Evolutionary conservation across 1,140 invertebrate genomes (phyloP), one percentile per base, ranked within the genome.

Genomic region (Notospermus geniculatus): DNA sequence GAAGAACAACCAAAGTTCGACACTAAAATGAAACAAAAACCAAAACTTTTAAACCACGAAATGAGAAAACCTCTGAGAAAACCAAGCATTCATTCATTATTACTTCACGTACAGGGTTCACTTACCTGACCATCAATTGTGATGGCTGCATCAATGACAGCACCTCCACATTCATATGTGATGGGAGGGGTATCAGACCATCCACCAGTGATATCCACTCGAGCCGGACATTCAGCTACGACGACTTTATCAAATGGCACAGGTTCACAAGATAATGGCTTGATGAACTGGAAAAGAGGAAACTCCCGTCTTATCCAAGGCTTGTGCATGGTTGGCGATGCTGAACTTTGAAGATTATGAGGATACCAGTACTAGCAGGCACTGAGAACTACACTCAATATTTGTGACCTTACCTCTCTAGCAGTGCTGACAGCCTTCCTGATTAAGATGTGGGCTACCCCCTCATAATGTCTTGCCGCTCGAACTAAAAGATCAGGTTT

Each of bases 101-200:
- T n/a, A n/a, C n/a, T n/a, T n/a, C n/a, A n/a, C n/a, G n/a, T n/a
- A n/a, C n/a, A n/a, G n/a, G n/a, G n/a, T n/a, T n/a, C n/a, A 50
- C 54, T 65, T 63, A 78, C 78, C 71, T 75, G 73, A 39, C 75
- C 80, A 64, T 83, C 77, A 39, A 83, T 65, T 23, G 75, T 65
- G 7, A 85, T 69, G 22, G 81, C 82, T 13, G 80, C 69, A 67
- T 80, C 83, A 11, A 80, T 76, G 11, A 86, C 84, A 56, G 80
- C 79, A 7, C 84, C 84, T 5, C 84, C 84, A 60, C 82, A 73
- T 73, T 86, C 84, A 69, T 85, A 86, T 19, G 83, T 84, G 39
- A 86, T 84, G 1, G 84, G 84, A 15, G 84, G 84, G 1, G 84
- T 85, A 69, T 85, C 84, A 22, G 81, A 82, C 84, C 84, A 85